Evolutionary conservation across 2,113 vertebrate genomes (phyloP).

Genomic region (Neopipo cinnamomea): DNA sequence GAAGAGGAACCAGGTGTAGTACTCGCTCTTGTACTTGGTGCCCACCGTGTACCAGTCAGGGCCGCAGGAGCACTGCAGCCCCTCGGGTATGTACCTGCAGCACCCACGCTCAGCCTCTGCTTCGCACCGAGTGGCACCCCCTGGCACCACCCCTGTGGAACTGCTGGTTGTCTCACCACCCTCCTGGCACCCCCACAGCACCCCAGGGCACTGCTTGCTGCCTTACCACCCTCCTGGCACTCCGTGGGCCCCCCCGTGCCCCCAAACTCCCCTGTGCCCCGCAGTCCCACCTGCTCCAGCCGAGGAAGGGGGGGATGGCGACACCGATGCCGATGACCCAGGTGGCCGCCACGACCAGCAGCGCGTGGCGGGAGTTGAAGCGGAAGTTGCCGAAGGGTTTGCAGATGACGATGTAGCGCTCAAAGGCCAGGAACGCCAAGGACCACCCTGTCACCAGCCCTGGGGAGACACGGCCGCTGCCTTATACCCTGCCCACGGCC

Average conservation of each 20-base stretch:
- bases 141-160: neutral
- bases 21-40: conserved; percentile 75
- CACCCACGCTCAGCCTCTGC: neutral
- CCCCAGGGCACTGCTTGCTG: neutral
- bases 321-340: conserved; percentile 76
- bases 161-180: neutral
- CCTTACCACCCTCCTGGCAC: neutral
- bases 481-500: fast-evolving
- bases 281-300: conserved; percentile 81
- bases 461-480: neutral
- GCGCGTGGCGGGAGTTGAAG: conserved; percentile 75
- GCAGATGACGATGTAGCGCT: conserved; percentile 83
- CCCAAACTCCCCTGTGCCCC: fast-evolving
- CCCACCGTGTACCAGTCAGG: conserved; percentile 84
- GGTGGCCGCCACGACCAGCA: conserved; percentile 72
- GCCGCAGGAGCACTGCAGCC: conserved; percentile 83
- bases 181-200: too few species aligned
- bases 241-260: neutral
- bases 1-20: conserved; percentile 81
- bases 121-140: fast-evolving
- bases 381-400: conserved; percentile 83
- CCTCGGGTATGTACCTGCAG: conserved; percentile 76
- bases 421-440: conserved; percentile 81
- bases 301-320: conserved; percentile 80
- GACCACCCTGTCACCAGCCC: conserved; percentile 82